These are phyloP conservation scores for Colinus virginianus DNA, from an alignment of 2,113 vertebrate genomes.

Conservation along the genomic window DNA sequence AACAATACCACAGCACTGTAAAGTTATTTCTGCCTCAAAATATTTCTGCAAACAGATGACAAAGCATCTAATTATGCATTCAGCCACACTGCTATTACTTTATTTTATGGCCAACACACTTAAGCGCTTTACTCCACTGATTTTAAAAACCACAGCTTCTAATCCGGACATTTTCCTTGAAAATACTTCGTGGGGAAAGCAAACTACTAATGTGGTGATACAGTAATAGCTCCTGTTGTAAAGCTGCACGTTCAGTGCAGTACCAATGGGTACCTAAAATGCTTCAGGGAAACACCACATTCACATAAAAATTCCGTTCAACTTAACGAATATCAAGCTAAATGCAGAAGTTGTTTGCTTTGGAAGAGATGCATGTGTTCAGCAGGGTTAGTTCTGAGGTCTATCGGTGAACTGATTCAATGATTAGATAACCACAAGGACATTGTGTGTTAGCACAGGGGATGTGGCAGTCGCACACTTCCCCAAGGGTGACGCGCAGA, in stretches of 20 bases:
- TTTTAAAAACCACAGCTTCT: neutral
- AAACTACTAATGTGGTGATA: neutral
- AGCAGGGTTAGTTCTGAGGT: neutral
- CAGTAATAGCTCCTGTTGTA: neutral
- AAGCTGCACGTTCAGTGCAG: neutral
- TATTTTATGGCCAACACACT: neutral
- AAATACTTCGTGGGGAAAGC: neutral
- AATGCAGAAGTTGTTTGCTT: neutral
- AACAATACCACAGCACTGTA: neutral
- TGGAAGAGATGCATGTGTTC: neutral
- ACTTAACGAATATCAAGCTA: neutral
- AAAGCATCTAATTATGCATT: neutral
- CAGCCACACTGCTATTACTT: neutral
- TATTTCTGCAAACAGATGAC: neutral
- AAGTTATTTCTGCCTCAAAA: neutral
- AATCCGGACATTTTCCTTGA: neutral
- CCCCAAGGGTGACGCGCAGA: neutral
- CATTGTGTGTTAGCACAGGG: neutral
- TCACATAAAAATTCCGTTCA: neutral
- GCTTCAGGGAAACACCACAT: neutral
- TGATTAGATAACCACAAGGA: neutral
- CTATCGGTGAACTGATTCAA: neutral
- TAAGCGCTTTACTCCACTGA: neutral
- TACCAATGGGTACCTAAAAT: accelerated
- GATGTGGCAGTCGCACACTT: neutral